These are phyloP conservation scores for Artemisiospiza belli DNA, from an alignment of 2,113 vertebrate species.

Conservation along the genomic window DNA sequence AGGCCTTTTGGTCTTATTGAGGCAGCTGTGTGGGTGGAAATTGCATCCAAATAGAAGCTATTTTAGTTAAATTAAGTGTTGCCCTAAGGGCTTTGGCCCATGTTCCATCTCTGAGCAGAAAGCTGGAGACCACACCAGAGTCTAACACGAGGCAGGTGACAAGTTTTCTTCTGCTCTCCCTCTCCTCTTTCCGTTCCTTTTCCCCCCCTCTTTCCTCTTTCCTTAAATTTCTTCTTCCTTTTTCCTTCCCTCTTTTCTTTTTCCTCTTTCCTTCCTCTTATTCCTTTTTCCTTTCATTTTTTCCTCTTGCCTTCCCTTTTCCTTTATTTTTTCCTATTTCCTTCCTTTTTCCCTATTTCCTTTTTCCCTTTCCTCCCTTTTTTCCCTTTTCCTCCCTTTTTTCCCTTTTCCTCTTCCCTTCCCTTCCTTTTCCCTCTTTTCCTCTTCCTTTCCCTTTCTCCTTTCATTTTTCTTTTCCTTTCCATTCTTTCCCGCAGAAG, in stretches of 20 bases:
- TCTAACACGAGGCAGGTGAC: accelerated
- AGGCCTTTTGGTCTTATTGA: neutral
- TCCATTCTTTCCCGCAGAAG: neutral
- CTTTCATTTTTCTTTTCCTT: neutral
- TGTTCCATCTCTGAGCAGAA: neutral
- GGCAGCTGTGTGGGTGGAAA: neutral
- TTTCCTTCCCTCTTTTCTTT: neutral
- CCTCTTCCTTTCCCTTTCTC: neutral
- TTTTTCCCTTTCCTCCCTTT: too few species aligned
- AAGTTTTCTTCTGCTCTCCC: neutral
- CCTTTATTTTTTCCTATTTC: neutral
- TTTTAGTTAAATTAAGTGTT: neutral
- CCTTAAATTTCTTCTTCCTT: neutral
- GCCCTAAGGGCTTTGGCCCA: neutral
- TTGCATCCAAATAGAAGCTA: neutral
- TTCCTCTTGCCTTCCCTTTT: neutral
- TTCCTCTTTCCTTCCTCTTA: neutral
- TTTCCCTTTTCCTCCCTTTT: neutral
- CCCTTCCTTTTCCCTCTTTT: too few species aligned
- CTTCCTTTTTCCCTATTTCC: too few species aligned
- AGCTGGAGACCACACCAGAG: neutral
- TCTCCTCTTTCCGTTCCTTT: neutral
- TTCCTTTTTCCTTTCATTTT: neutral
- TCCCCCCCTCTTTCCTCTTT: neutral
- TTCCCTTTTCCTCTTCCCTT: too few species aligned